Evolutionary conservation across 2,888 invertebrate genomes (phyloP), one percentile per base, ranked within the genome.

Genomic region (Drosophila glabriapex): DNA sequence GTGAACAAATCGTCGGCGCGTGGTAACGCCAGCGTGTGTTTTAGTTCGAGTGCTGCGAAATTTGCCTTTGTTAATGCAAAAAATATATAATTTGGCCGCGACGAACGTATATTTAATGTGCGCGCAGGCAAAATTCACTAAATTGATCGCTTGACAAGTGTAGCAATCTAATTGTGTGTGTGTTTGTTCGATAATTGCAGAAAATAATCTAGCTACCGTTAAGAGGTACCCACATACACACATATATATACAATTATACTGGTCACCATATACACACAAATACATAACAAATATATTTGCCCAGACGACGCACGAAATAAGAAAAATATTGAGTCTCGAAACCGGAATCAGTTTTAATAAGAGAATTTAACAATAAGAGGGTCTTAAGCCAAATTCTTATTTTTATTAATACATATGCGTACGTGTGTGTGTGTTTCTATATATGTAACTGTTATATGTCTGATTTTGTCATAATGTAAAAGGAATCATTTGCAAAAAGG

Each of bases 1-100:
- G 78, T 72, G 54, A 71, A 72, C 79, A 75, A 78, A 71, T 63
- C 63, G 79, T 68, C 75, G 72, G 65, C 65, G 63, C 54, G 71
- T 65, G 39, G 25, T 46, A 19, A 10, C 25, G 39, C 16, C 0
- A 12, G 0, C 41, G 56, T 46, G 41, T 46, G 22, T 25, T 25
- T 6, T 22, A 25, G 4, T 46, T 25, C 46, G 16, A 29, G n/a
- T 16, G 46, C 33, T 46, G 28, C 31, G 19, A 31, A 28, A n/a
- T 49, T 63, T 54, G 31, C 52, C 39, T 67, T 67, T 79, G 60
- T 49, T 64, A 69, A 66, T 79, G 66, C 77, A 61, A 49, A 61
- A 52, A 50, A 28, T 53, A 46, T 53, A 25, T 46, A 35, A 43
- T 37, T 43, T 68, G 16, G 50, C 52, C 68, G 72, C 64, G 54